These are phyloP conservation scores for Eupithecia exiguata DNA, from an alignment of 2,888 invertebrate species.

Conservation along the genomic window DNA sequence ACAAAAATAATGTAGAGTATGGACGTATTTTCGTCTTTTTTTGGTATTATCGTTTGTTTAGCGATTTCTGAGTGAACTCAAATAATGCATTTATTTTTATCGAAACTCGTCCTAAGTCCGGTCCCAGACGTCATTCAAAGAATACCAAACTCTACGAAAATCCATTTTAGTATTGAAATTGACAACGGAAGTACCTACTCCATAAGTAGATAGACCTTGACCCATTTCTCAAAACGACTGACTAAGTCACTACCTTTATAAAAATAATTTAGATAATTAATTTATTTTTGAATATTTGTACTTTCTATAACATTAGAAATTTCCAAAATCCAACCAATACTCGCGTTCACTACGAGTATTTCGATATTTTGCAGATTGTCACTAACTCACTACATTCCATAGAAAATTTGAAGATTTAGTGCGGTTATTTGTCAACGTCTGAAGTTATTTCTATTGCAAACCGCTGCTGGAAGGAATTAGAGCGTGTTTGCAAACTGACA, in stretches of 20 bases:
- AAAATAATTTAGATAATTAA: not conserved
- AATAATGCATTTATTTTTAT: not conserved
- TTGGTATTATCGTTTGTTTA: not conserved
- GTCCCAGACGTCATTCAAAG: not conserved
- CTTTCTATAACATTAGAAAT: not conserved
- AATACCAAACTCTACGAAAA: not conserved
- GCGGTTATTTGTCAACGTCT: constrained; percentile 61
- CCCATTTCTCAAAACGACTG: not conserved
- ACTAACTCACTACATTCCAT: constrained; percentile 40
- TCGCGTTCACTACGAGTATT: not conserved
- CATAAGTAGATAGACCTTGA: not conserved
- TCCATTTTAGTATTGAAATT: not conserved
- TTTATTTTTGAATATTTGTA: too few relatives aligned
- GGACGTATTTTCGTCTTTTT: too few relatives aligned
- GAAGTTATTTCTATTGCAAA: constrained; percentile 58
- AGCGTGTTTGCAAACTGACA: constrained; percentile 45
- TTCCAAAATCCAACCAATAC: not conserved
- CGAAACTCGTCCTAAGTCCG: not conserved
- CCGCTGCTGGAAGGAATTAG: constrained; percentile 55
- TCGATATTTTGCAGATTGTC: not conserved
- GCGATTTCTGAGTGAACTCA: too few relatives aligned
- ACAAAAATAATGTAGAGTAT: too few relatives aligned
- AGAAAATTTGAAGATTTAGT: constrained; percentile 52
- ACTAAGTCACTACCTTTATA: not conserved
- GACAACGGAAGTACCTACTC: not conserved